phyloP scores from a whole-genome alignment of 2,797 vertebrate genomes.

The Sparus aurata region DNA sequence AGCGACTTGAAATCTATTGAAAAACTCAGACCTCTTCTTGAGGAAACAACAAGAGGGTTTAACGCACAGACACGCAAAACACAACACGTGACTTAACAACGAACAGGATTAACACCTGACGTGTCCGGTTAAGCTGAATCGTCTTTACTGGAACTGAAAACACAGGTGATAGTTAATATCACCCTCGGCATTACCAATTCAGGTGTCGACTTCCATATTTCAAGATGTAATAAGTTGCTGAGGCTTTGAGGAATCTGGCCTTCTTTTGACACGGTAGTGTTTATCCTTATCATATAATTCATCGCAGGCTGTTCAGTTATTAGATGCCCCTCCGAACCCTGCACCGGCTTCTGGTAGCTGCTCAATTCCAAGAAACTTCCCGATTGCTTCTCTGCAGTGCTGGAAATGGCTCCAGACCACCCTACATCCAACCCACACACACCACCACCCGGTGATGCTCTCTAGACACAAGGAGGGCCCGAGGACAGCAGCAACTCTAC shows the following conservation, averaged over 20 bases:
- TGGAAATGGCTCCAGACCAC: not conserved
- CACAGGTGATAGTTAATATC: not conserved
- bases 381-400: not conserved
- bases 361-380: not conserved
- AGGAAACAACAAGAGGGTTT: slow-evolving; percentile 38
- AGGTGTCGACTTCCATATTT: not conserved
- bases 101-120: slow-evolving; percentile 38
- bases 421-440: not conserved
- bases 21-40: slow-evolving; percentile 23
- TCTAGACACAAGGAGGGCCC: no score
- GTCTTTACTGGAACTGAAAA: not conserved
- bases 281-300: not conserved
- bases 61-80: slow-evolving; percentile 24
- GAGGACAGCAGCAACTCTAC: no score
- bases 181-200: not conserved
- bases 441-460: not conserved
- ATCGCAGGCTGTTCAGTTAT: not conserved
- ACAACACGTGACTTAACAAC: not conserved
- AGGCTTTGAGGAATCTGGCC: not conserved
- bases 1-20: slow-evolving; percentile 54
- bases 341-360: not conserved
- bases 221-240: not conserved
- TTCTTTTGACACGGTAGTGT: not conserved
- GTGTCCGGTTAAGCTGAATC: not conserved
- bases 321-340: not conserved